Conservation (phyloP, 2,797 vertebrate genomes). For the Phataginus tricuspis region DNA sequence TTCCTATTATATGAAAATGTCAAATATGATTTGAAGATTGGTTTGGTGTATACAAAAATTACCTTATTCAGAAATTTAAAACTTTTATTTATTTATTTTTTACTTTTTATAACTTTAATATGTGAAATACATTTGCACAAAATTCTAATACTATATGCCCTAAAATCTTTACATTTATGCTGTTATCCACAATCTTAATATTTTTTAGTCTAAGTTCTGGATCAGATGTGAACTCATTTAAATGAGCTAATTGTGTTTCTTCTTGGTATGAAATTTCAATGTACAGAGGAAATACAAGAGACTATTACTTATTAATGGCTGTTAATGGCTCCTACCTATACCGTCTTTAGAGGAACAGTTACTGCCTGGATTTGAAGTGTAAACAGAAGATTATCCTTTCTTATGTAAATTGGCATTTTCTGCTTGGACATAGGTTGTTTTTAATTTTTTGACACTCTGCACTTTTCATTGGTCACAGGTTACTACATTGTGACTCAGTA, state of each 20-base stretch:
- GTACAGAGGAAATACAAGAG: neutral
- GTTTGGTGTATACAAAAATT: neutral
- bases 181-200: neutral
- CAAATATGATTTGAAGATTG: neutral
- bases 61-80: conserved; percentile 24
- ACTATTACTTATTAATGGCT: conserved; percentile 25
- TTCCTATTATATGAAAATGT: neutral
- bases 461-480: neutral
- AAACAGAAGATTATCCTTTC: conserved; percentile 13
- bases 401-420: conserved; percentile 22
- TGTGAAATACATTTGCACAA: neutral
- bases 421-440: neutral
- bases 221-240: neutral
- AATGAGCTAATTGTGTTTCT: neutral
- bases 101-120: conserved; percentile 17
- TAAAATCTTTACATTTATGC: neutral
- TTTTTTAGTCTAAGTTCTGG: neutral
- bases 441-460: neutral
- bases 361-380: neutral
- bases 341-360: neutral
- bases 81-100: neutral
- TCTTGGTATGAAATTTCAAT: conserved; percentile 14
- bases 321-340: neutral
- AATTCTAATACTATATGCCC: neutral
- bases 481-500: neutral